Base-by-base conservation (phyloP, 2,113 vertebrate genomes). In the Zapus hudsonius region DNA sequence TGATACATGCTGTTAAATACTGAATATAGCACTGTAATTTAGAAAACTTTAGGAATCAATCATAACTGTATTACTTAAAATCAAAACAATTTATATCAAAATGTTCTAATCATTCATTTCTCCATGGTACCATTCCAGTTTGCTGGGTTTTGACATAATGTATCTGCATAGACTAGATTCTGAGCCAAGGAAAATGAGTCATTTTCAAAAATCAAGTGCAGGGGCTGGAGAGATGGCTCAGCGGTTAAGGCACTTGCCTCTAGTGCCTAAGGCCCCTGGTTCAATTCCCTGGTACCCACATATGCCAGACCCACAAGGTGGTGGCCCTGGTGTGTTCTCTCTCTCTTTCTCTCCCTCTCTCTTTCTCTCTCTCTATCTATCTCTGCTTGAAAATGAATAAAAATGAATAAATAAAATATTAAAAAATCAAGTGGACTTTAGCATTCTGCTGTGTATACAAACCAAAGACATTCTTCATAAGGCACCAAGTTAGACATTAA, bases 1-100 rank as follows among this genome's bases (percentile, higher is more conserved):
- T 29, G 16, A 63, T 78, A 90, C 73, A 47, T 36, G 63, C 10
- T n/a, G 27, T 61, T 84, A 5, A 87, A 72, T 75, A 5, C 33
- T 79, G 19, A 95, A 73, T 67, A 64, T 61, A 78, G 73, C 59
- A 76, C 33, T 70, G 33, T 31, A 80, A 80, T 76, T 95, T 75
- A 52, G 52, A 90, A 92, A 52, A 52, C 52, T 29, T 16, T 75
- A 75, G 40, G 22, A 93, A 55, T 59, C 52, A 10, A 57, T 64
- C 40, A 70, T 59, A 79, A 80, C 44, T 66, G 84, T 75, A 64
- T 44, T 64, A 47, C 33, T 4, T 66, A 84, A 84, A 86, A 81
- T 73, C 5, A 36, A 92, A 73, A 67, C 55, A 74, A 86, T 70
- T 91, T 87, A 76, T 36, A 57, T 69, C 8, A 89, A 84, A 89